Conservation (phyloP, 2,888 invertebrate species). For the Ganaspis brasiliensis region DNA sequence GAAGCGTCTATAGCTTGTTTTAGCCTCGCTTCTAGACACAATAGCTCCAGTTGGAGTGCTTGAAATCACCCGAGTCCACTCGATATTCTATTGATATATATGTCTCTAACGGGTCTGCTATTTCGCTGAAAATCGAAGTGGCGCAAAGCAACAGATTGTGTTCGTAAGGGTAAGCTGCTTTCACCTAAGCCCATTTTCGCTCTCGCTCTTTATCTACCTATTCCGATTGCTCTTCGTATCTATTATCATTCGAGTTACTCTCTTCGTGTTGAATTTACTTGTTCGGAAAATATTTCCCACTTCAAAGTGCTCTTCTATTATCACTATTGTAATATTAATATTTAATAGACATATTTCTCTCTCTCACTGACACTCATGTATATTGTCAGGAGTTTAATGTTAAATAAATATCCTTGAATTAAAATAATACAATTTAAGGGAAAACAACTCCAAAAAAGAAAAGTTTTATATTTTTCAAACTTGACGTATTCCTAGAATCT, state of each 20-base stretch:
- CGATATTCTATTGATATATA: constrained; percentile 38
- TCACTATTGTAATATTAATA: neutral
- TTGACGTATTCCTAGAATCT: too few species aligned
- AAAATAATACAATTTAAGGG: too few species aligned
- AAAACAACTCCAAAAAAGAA: too few species aligned
- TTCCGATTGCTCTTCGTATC: constrained; percentile 49
- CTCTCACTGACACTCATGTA: too few species aligned
- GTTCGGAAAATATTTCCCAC: constrained; percentile 30
- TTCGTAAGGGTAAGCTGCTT: constrained; percentile 63
- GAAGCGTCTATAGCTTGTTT: constrained; percentile 25
- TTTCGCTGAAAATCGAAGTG: constrained; percentile 60
- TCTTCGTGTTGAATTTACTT: constrained; percentile 58
- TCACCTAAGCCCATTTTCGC: constrained; percentile 62
- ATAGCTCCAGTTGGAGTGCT: constrained; percentile 29
- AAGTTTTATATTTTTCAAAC: too few species aligned
- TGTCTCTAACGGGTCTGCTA: constrained; percentile 48
- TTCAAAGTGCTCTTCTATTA: neutral
- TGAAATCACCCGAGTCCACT: constrained; percentile 38
- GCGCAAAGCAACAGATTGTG: constrained; percentile 62
- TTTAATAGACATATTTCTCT: too few species aligned
- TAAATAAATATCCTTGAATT: too few species aligned
- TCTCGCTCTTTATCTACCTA: constrained; percentile 55
- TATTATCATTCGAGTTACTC: constrained; percentile 53
- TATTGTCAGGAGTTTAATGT: too few species aligned
- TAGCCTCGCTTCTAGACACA: constrained; percentile 32